A percentile compares a stretch with the other conserved stretches of the same genome.
phyloP scores from a whole-genome alignment of 2,888 invertebrate species.

The Drosophila kuntzei region DNA sequence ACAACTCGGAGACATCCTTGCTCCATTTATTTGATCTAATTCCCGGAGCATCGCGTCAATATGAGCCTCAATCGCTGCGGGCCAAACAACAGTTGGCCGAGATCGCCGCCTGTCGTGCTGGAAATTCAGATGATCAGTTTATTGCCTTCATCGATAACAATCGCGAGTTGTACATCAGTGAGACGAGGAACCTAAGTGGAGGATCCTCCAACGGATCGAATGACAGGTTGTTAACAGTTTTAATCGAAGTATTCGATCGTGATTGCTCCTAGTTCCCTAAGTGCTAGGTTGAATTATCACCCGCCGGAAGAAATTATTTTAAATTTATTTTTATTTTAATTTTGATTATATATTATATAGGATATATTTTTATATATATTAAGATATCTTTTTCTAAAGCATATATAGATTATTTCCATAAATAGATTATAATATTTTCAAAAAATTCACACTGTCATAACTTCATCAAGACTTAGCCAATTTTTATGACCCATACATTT shows the following conservation, averaged over 20 bases:
- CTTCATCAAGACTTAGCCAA: neutral
- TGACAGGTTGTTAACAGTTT: neutral
- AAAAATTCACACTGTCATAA: too few relatives aligned
- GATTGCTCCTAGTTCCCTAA: neutral
- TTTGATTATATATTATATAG: neutral
- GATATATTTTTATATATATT: too few relatives aligned
- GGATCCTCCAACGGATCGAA: constrained; percentile 4
- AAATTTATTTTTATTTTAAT: neutral
- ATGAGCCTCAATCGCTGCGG: constrained; percentile 90
- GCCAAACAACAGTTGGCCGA: constrained; percentile 90
- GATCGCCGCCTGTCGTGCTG: constrained; percentile 94
- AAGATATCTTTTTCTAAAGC: too few relatives aligned
- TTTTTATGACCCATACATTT: neutral
- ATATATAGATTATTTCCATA: too few relatives aligned
- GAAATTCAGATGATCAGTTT: constrained; percentile 91
- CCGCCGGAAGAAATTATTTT: too few relatives aligned
- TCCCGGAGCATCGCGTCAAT: constrained; percentile 85
- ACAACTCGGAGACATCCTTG: constrained; percentile 93
- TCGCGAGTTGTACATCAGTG: constrained; percentile 93
- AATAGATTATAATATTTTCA: too few relatives aligned
- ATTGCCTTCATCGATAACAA: constrained; percentile 95
- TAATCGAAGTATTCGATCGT: neutral
- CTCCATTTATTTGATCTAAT: constrained; percentile 94
- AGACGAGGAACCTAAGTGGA: constrained; percentile 83
- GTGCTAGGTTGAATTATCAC: neutral